Percentiles rank a stretch among this genome's conserved stretches.
These are phyloP conservation scores for Bucorvus abyssinicus DNA, from an alignment of 2,797 vertebrate species.

Conservation along the genomic window DNA sequence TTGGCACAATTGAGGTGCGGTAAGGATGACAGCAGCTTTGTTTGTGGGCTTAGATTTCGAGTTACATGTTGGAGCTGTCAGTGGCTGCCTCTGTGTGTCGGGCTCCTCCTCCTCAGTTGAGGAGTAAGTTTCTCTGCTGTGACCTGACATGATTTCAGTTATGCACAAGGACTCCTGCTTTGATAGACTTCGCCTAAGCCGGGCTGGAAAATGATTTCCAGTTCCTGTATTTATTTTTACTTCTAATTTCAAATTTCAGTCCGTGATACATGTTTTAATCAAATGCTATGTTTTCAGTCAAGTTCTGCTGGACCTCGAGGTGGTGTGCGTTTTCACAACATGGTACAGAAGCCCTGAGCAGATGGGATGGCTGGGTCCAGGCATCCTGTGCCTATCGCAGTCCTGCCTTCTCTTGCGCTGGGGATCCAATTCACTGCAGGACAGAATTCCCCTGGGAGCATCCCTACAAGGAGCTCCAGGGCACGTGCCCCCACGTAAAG, in stretches of 20 bases:
- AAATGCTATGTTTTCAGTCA: accelerated
- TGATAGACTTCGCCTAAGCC: background rate
- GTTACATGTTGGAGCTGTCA: background rate
- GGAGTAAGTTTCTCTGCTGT: background rate
- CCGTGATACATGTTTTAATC: accelerated
- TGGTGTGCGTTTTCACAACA: accelerated
- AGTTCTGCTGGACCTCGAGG: background rate
- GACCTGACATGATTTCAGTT: background rate
- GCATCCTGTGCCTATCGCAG: accelerated
- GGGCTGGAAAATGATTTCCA: background rate
- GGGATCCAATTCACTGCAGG: accelerated
- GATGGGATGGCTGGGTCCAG: accelerated
- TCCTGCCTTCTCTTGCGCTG: background rate
- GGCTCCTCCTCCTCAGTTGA: background rate
- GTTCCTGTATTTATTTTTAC: background rate
- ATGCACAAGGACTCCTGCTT: background rate
- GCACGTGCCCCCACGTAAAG: accelerated
- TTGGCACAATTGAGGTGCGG: background rate
- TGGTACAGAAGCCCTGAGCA: accelerated
- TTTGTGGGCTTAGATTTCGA: background rate
- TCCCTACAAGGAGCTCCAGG: accelerated
- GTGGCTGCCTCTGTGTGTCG: background rate
- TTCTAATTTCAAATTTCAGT: background rate
- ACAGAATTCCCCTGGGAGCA: accelerated
- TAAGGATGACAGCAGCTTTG: background rate